Percentiles rank a stretch among this genome's conserved stretches.
Conservation (phyloP, 35 echinoderm and acorn worm genomes). For the Apostichopus japonicus region DNA sequence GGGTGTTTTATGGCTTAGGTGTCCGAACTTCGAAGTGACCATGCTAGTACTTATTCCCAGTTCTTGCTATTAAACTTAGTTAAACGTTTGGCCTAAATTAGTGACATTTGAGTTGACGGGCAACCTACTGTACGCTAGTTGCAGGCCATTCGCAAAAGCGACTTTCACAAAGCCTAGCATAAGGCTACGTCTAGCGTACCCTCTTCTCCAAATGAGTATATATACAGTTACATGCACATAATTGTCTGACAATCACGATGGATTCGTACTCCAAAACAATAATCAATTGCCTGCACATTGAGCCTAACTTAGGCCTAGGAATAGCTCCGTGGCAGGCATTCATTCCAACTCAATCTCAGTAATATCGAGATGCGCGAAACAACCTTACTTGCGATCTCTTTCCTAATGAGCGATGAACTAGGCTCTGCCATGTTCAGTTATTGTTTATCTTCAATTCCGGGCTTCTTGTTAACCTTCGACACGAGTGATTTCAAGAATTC, state of each 20-base stretch:
- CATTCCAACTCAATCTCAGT: neutral
- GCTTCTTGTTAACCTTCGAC: neutral
- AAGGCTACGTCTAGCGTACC: neutral
- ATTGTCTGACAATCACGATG: too few species aligned
- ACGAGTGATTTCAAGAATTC: neutral
- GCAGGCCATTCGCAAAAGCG: neutral
- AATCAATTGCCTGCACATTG: too few species aligned
- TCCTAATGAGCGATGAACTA: conserved; percentile 10
- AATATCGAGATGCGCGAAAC: conserved; percentile 14
- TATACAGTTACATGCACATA: too few species aligned
- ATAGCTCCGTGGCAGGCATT: neutral
- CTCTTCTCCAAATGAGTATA: too few species aligned
- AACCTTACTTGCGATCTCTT: conserved; percentile 27
- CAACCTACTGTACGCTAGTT: too few species aligned
- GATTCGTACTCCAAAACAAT: too few species aligned
- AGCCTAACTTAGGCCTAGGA: neutral
- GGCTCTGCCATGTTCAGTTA: conserved; percentile 28
- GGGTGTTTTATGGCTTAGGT: too few species aligned
- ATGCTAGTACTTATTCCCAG: too few species aligned
- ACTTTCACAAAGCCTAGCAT: neutral
- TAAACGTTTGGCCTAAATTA: too few species aligned
- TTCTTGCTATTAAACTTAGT: too few species aligned
- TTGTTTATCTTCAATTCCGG: neutral
- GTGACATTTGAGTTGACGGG: too few species aligned
- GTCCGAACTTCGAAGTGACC: too few species aligned